Conservation (phyloP, 1,140 invertebrate genomes). For the Trypoxylus dichotomus region DNA sequence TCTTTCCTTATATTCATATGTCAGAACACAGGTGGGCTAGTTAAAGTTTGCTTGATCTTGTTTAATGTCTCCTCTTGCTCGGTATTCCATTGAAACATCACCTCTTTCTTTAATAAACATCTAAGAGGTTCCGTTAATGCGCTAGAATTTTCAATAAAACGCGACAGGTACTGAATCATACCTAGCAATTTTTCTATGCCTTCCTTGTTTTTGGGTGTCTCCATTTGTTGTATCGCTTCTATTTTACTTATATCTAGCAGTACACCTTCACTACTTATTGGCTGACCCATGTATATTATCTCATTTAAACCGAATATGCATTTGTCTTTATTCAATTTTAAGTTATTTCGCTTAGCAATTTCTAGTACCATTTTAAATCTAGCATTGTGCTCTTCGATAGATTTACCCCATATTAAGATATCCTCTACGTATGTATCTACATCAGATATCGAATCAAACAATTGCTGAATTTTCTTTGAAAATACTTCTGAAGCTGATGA, state of each 20-base stretch:
- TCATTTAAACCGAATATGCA: not conserved
- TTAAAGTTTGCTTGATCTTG: not conserved
- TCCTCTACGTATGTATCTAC: constrained; percentile 27
- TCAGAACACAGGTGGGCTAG: not conserved
- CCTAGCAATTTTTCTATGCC: not conserved
- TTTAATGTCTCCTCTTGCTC: not conserved
- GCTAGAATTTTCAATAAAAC: not conserved
- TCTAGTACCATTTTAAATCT: constrained; percentile 45
- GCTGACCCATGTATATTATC: constrained; percentile 15
- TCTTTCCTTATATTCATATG: not conserved
- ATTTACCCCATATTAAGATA: constrained; percentile 42
- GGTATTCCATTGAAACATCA: not conserved
- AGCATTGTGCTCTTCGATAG: constrained; percentile 32
- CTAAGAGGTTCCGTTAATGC: not conserved
- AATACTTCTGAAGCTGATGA: constrained; percentile 18
- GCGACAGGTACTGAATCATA: not conserved
- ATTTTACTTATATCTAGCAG: not conserved
- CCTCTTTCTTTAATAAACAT: not conserved
- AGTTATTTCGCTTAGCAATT: constrained; percentile 39
- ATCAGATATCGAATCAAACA: constrained; percentile 13
- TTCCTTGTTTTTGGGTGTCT: not conserved
- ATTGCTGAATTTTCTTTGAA: not conserved
- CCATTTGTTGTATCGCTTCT: not conserved
- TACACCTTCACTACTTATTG: not conserved
- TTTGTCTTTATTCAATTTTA: constrained; percentile 10